Evolutionary conservation across 2,797 vertebrate genomes (phyloP).

Genomic region (Epinephelus coioides): DNA sequence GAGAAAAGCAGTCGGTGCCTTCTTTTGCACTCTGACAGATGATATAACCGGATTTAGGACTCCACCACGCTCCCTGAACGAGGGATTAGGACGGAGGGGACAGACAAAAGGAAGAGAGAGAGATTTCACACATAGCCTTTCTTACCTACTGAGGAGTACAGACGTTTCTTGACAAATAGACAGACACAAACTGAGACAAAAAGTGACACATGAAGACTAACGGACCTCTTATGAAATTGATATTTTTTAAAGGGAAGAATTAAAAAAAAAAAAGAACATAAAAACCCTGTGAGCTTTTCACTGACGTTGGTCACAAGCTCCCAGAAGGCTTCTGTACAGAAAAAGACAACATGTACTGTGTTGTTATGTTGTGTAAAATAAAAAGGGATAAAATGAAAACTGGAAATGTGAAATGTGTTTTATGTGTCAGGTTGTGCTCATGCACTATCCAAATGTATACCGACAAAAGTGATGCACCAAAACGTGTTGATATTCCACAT

Average conservation of each 20-base stretch:
- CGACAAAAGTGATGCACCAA: too few relatives aligned
- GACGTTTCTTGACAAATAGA: slow-evolving; percentile 82
- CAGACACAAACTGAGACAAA: slow-evolving; percentile 62
- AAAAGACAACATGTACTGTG: slow-evolving; percentile 91
- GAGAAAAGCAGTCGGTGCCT: slow-evolving; percentile 89
- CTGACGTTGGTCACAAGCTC: slow-evolving; percentile 89
- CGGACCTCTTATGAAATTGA: slow-evolving; percentile 90
- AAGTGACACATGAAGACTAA: slow-evolving; percentile 70
- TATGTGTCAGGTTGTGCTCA: neutral
- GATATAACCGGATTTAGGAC: slow-evolving; percentile 48
- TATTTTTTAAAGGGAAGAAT: slow-evolving; percentile 91
- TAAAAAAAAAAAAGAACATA: slow-evolving; percentile 57
- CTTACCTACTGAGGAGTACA: slow-evolving; percentile 82
- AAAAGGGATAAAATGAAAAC: slow-evolving; percentile 87
- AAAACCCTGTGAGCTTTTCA: slow-evolving; percentile 85
- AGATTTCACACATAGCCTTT: slow-evolving; percentile 91
- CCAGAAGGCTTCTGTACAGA: slow-evolving; percentile 89
- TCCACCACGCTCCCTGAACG: slow-evolving; percentile 34
- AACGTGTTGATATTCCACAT: too few relatives aligned
- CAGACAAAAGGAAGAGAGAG: slow-evolving; percentile 69
- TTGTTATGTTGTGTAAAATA: slow-evolving; percentile 96
- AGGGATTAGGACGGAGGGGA: slow-evolving; percentile 51
- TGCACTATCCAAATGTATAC: too few relatives aligned
- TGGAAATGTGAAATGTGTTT: slow-evolving; percentile 72
- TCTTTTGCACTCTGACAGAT: slow-evolving; percentile 83